Conservation (phyloP, 1,140 invertebrate genomes). For the Ceratosolen fusciceps region DNA sequence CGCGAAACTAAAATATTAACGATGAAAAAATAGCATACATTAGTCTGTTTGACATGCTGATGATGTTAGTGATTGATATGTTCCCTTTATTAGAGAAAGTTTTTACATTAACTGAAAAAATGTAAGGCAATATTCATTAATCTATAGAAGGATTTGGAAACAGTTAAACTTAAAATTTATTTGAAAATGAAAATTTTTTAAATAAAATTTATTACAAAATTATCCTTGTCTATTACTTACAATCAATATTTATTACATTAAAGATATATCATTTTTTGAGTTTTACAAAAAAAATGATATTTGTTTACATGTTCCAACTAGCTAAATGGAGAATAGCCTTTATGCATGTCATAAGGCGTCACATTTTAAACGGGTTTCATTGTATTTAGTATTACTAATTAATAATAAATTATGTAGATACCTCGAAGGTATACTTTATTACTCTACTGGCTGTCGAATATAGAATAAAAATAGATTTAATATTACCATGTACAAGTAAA, state of each 20-base stretch:
- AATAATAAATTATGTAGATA: constrained; percentile 70
- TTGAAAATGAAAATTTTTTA: constrained; percentile 9
- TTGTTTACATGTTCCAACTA: constrained; percentile 34
- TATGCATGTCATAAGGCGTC: constrained; percentile 39
- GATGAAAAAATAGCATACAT: not conserved
- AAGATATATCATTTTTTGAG: constrained; percentile 17
- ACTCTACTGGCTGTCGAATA: constrained; percentile 72
- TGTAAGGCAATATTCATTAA: not conserved
- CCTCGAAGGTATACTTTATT: constrained; percentile 72
- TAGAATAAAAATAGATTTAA: constrained; percentile 71
- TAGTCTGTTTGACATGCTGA: constrained; percentile 6
- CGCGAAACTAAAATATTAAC: not conserved
- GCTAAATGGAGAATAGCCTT: constrained; percentile 23
- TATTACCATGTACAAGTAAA: constrained; percentile 68
- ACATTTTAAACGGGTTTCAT: constrained; percentile 58
- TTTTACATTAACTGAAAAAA: constrained; percentile 24
- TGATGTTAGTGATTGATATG: constrained; percentile 13
- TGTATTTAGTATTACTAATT: constrained; percentile 67
- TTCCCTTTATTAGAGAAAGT: constrained; percentile 9
- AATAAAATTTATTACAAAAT: constrained; percentile 11
- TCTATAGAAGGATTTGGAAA: constrained; percentile 1
- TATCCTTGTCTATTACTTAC: constrained; percentile 30
- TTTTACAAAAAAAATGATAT: constrained; percentile 38
- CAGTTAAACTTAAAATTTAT: constrained; percentile 3
- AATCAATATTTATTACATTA: constrained; percentile 44